phyloP scores from a whole-genome alignment of 92 coral and sea anemone species.

The Epizoanthus ramosus region DNA sequence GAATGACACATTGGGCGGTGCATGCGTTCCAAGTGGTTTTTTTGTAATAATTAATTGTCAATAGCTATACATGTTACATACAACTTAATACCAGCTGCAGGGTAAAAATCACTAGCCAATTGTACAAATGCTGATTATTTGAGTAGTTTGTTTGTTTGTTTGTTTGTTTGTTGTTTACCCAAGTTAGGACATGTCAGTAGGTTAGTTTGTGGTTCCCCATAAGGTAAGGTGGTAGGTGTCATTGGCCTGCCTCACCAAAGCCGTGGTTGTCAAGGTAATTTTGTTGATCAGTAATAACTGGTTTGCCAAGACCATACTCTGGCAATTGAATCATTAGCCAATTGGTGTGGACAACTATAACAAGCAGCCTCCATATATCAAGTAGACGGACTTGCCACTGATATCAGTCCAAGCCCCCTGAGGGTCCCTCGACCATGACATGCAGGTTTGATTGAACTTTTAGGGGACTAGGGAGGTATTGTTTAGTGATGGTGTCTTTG shows the following conservation, averaged over 20 bases:
- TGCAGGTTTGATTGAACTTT: too few species aligned
- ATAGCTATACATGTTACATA: not conserved
- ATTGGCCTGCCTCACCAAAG: too few species aligned
- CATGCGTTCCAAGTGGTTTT: not conserved
- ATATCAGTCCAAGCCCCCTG: too few species aligned
- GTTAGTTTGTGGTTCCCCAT: too few species aligned
- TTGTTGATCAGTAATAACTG: too few species aligned
- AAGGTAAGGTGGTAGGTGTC: too few species aligned
- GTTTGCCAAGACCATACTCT: too few species aligned
- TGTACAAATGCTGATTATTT: not conserved
- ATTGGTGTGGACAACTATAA: not conserved
- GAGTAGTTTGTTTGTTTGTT: too few species aligned
- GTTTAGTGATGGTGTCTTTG: not conserved
- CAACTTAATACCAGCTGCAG: not conserved
- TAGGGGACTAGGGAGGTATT: too few species aligned
- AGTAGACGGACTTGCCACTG: too few species aligned
- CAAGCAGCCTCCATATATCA: not conserved
- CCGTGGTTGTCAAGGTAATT: too few species aligned
- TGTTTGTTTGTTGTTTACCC: not conserved
- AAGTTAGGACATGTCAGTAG: not conserved
- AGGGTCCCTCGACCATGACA: too few species aligned
- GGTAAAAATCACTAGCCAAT: not conserved
- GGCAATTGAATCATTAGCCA: not conserved
- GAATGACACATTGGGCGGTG: not conserved
- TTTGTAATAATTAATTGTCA: constrained; percentile 5